Percentiles rank a stretch among this genome's conserved stretches.
phyloP scores from a whole-genome alignment of 2,113 vertebrate genomes.

The Neogobius melanostomus region DNA sequence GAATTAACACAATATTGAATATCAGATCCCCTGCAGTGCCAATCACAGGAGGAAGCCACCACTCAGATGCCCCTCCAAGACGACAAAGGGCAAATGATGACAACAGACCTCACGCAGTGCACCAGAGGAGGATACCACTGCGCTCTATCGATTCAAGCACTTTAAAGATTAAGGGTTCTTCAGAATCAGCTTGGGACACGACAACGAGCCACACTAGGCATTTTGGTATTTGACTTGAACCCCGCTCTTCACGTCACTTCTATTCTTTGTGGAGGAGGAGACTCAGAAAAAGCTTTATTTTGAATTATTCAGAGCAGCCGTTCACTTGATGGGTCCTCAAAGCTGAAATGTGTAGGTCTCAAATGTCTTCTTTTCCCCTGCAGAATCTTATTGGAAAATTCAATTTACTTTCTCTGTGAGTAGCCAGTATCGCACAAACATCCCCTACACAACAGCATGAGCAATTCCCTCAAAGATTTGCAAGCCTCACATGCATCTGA shows the following conservation, averaged over 20 bases:
- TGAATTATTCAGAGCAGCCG: too few relatives aligned
- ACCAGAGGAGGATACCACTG: not conserved
- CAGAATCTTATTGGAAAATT: constrained; percentile 13
- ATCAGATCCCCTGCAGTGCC: constrained; percentile 35
- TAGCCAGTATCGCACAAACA: not conserved
- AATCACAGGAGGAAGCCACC: constrained; percentile 11
- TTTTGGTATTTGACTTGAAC: constrained; percentile 4
- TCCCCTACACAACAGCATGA: not conserved
- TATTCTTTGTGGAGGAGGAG: constrained; percentile 21
- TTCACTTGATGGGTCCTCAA: too few relatives aligned
- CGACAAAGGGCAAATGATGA: constrained; percentile 11
- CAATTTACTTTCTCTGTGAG: constrained; percentile 6
- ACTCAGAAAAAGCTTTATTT: too few relatives aligned
- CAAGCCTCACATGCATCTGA: not conserved
- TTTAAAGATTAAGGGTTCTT: not conserved
- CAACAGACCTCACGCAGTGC: constrained; percentile 3
- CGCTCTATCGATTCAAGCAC: not conserved
- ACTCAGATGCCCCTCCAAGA: constrained; percentile 22
- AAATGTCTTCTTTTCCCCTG: too few relatives aligned
- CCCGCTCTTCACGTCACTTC: not conserved
- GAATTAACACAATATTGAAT: constrained; percentile 34
- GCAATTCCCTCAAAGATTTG: not conserved
- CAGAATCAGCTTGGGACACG: not conserved
- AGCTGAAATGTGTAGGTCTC: too few relatives aligned
- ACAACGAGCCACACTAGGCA: not conserved